Conservation (phyloP, 2,888 invertebrate species). For the Monopis laevigella region DNA sequence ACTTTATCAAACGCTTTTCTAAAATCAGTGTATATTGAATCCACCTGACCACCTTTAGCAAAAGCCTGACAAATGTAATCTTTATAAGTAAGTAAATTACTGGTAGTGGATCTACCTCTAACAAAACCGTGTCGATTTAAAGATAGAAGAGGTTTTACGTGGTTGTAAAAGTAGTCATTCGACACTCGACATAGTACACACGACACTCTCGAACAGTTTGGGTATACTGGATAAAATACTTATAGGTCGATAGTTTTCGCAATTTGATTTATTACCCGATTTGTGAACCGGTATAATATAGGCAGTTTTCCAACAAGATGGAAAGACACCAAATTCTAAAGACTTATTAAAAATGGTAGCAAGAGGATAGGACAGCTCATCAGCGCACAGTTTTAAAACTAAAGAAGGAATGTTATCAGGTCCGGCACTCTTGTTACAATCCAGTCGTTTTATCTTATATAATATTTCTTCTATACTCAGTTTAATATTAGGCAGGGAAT, state of each 20-base stretch:
- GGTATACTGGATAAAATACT: conserved; percentile 11
- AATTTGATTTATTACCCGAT: conserved; percentile 6
- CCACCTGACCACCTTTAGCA: too few relatives aligned
- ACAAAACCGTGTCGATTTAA: conserved; percentile 16
- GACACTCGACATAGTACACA: too few relatives aligned
- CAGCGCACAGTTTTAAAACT: neutral
- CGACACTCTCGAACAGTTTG: conserved; percentile 12
- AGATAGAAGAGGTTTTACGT: conserved; percentile 13
- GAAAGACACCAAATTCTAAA: neutral
- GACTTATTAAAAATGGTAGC: neutral
- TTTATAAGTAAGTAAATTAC: conserved; percentile 17
- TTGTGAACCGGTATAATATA: conserved; percentile 12
- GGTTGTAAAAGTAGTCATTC: conserved; percentile 8
- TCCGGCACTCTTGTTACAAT: neutral
- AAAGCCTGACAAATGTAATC: conserved; percentile 7
- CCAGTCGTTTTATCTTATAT: neutral
- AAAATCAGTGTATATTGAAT: too few relatives aligned
- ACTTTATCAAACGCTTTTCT: too few relatives aligned
- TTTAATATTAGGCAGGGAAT: neutral
- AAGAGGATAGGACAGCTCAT: neutral
- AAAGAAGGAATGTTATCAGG: neutral
- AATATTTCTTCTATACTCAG: neutral
- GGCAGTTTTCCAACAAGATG: neutral
- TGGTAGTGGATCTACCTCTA: conserved; percentile 16
- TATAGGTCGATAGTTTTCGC: conserved; percentile 13